Base-by-base conservation (phyloP, 1,140 invertebrate genomes). In the Scaptodrosophila lebanonensis region DNA sequence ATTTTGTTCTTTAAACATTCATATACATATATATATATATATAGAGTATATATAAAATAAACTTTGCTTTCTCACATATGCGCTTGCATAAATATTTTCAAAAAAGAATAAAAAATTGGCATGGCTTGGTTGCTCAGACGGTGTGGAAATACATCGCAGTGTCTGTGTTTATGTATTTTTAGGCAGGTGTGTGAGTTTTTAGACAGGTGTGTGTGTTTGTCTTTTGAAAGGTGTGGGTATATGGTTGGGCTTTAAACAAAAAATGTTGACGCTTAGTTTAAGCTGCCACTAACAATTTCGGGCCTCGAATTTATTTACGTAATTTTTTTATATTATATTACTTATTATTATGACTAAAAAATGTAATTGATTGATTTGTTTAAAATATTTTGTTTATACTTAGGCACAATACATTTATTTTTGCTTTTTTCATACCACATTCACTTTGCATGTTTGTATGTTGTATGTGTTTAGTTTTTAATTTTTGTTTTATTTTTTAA, bases 391-490 rank as follows among this genome's bases (percentile, higher is more conserved):
- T 51, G 30, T 61, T 59, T 75, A 82, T 70, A 75, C 69, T 82
- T 79, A 79, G 75, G 75, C 75, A 79, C 75, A 79, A 79, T 79
- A 82, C 53, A 79, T 79, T 75, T 69, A 79, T 70, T 82, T 79
- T 30, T 44, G 35, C 62, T 72, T 71, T 32, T 15, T 65, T 47
- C 51, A 25, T 15, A 63, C 56, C 63, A 39, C 62, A 50, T 50
- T 49, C 33, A 48, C 57, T 58, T 58, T 35, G 49, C 54, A 51
- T 48, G 45, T 47, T 51, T 45, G 48, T 59, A 65, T 38, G 40
- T 53, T 27, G 20, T 52, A 50, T 44, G 12, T 35, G 8, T 42
- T 7, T 42, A 20, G 18, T 42, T 42, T 17, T n/a, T n/a, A n/a
- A 20, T 5, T 42, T 20, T 42, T 7, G 4, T 17, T 18, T 42